Evolutionary conservation across 2,113 vertebrate species (phyloP), one percentile per base, ranked within the genome.

Genomic region (Lepidothrix coronata): DNA sequence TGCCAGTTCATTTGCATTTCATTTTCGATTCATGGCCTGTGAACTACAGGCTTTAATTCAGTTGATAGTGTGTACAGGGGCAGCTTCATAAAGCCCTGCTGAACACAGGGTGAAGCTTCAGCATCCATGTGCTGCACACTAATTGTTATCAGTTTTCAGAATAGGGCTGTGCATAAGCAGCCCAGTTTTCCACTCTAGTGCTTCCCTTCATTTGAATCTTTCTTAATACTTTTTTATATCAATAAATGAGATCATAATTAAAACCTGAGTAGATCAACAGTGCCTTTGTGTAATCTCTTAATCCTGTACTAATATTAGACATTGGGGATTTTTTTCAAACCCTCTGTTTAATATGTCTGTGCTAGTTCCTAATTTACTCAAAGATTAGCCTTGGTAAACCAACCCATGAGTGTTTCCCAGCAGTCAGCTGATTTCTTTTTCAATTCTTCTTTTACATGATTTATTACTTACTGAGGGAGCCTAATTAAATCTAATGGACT

Each of bases 401-500:
- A 91, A n/a, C 39, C n/a, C 57, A 20, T 70, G 48, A 91, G 85
- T 95, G 77, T 89, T 97, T 96, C 80, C 83, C 43, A 88, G 87
- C 61, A 93, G 74, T 97, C 94, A 97, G 86, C 41, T 97, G 85
- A 86, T 93, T 97, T 94, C 87, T 71, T 74, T 91, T 88, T 44
- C 57, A 83, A 28, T 95, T 94, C 23, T 2, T 94, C 88, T 92
- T 95, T 71, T 93, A n/a, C 28, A 70, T 95, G 88, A 98, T 95
- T 97, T 97, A 96, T 95, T 96, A 77, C 94, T 89, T 93, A 63
- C 79, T 96, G 88, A 96, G 93, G 89, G 84, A 85, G 51, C 70
- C 80, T 96, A 97, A 97, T 97, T 95, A 98, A 96, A 80, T 96
- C 78, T 92, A 95, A 96, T 96, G 91, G 89, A 91, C 88, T 96